Conservation (phyloP, 30 jellyfish, hydroid and myxozoan species). For the Mastigias papua region DNA sequence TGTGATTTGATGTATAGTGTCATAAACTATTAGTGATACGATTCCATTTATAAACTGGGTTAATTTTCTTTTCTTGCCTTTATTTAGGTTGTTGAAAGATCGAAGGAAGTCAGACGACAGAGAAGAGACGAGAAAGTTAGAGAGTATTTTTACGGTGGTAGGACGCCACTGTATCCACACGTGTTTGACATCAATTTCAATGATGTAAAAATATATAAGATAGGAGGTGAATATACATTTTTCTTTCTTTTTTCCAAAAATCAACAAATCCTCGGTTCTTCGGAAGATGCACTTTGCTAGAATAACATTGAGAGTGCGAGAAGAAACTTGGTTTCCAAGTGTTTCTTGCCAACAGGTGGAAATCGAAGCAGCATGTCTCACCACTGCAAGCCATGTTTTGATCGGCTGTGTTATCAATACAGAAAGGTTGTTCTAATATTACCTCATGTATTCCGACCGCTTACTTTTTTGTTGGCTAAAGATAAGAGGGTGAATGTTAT, state of each 20-base stretch:
- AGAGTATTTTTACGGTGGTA: conserved; percentile 93
- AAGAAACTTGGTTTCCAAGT: too few species aligned
- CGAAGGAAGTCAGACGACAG: conserved; percentile 64
- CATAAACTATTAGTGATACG: background rate
- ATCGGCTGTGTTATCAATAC: too few species aligned
- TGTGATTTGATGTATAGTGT: background rate
- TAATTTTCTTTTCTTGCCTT: background rate
- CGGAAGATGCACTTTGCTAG: too few species aligned
- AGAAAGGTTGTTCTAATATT: too few species aligned
- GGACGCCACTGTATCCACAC: conserved; percentile 94
- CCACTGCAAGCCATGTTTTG: too few species aligned
- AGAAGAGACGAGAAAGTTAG: conserved; percentile 89
- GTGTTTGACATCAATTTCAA: conserved; percentile 88
- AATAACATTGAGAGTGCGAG: too few species aligned
- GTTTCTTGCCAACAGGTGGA: too few species aligned
- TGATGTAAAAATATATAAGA: conserved; percentile 77
- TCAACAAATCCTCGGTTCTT: background rate
- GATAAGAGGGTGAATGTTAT: too few species aligned
- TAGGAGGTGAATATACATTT: conserved; percentile 77
- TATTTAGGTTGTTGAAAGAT: conserved; percentile 86
- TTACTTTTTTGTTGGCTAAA: too few species aligned
- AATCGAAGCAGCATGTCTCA: too few species aligned
- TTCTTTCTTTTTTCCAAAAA: background rate
- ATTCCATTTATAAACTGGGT: background rate
- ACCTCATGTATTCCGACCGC: too few species aligned